Conservation (phyloP, 2,888 invertebrate species). For the Tigriopus californicus region DNA sequence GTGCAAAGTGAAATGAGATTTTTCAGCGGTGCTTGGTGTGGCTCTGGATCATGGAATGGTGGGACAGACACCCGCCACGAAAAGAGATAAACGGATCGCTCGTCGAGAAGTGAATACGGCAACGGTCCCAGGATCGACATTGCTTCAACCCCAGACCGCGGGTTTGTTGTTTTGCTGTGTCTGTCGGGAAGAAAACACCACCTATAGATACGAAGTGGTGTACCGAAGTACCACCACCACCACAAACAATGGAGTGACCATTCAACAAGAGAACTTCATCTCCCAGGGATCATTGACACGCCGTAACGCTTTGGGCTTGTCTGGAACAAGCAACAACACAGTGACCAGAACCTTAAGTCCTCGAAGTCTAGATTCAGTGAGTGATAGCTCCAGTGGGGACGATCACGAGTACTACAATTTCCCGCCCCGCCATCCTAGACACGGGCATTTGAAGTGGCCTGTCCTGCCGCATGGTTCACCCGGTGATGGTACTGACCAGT, state of each 20-base stretch:
- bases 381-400: not conserved
- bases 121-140: no score
- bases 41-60: no score
- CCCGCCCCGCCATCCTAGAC: slow-evolving; percentile 9
- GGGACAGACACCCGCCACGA: no score
- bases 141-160: not conserved
- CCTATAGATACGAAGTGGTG: slow-evolving; percentile 19
- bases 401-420: slow-evolving; percentile 13
- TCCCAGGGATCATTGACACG: no score
- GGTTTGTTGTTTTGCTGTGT: slow-evolving; percentile 5
- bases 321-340: not conserved
- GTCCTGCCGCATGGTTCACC: not conserved
- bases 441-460: slow-evolving; percentile 16
- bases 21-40: no score
- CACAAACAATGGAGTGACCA: not conserved
- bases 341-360: not conserved
- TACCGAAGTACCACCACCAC: slow-evolving; percentile 7
- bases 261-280: not conserved
- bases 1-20: no score
- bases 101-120: no score
- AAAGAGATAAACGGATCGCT: no score
- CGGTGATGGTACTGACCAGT: not conserved
- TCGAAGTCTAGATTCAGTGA: not conserved
- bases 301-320: not conserved
- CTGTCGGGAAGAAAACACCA: slow-evolving; percentile 10